Percentiles rank a stretch among this genome's conserved stretches.
Conservation (phyloP, 2,797 vertebrate genomes). For the Australoheros facetus region DNA sequence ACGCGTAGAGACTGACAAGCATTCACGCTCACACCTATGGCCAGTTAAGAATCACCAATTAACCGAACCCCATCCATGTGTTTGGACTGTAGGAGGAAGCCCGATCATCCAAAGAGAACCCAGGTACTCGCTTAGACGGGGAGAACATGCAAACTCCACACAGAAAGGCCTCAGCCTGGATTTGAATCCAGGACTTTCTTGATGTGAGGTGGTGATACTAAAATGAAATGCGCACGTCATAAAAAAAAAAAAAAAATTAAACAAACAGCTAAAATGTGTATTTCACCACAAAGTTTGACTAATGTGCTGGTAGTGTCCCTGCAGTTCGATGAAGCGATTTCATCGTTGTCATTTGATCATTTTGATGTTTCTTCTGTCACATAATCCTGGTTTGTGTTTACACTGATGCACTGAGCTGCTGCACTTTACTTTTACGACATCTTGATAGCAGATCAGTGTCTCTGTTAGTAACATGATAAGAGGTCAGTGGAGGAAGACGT, state of each 20-base stretch:
- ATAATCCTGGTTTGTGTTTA: conserved; percentile 1
- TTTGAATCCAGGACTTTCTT: neutral
- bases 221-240: accelerated
- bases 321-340: neutral
- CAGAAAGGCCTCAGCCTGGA: neutral
- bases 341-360: neutral
- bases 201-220: too few species aligned
- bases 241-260: neutral
- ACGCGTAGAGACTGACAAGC: accelerated
- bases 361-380: neutral
- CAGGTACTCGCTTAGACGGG: neutral
- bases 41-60: neutral
- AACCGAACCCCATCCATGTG: neutral
- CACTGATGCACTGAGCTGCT: neutral
- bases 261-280: neutral
- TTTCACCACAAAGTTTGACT: accelerated
- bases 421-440: neutral
- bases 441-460: neutral
- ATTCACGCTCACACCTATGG: neutral
- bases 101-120: neutral
- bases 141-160: neutral
- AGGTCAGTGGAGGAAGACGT: neutral
- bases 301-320: accelerated
- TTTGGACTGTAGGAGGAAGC: neutral
- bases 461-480: neutral